A percentile compares a stretch with the other conserved stretches of the same genome.
phyloP scores from a whole-genome alignment of 2,797 vertebrate genomes.

The Hybognathus amarus region DNA sequence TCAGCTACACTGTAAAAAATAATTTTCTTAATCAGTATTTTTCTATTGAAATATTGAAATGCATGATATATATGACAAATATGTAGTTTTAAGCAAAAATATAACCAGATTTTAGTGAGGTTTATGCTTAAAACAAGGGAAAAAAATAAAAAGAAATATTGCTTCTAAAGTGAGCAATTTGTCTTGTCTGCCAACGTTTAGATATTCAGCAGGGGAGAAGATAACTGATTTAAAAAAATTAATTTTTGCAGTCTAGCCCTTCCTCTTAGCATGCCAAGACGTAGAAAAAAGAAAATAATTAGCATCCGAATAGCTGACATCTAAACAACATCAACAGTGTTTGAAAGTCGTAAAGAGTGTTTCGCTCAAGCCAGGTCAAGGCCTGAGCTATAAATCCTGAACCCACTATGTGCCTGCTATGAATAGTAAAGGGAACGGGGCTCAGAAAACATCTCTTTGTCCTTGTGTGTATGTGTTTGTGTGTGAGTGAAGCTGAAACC shows the following conservation, averaged over 20 bases:
- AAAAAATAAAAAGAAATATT: neutral
- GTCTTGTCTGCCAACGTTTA: neutral
- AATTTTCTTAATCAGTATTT: neutral
- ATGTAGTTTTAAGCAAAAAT: neutral
- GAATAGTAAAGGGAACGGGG: slow-evolving; percentile 52
- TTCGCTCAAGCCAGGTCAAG: slow-evolving; percentile 59
- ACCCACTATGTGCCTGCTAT: slow-evolving; percentile 43
- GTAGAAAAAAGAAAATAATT: slow-evolving; percentile 20
- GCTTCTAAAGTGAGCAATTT: neutral
- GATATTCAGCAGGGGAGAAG: too few species aligned
- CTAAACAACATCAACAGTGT: slow-evolving; percentile 60
- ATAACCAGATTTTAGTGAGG: neutral
- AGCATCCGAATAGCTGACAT: slow-evolving; percentile 34
- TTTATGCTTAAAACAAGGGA: neutral
- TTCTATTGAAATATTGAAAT: neutral
- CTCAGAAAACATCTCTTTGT: slow-evolving; percentile 63
- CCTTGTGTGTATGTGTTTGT: slow-evolving; percentile 38
- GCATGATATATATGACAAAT: neutral
- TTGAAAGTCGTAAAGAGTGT: slow-evolving; percentile 56
- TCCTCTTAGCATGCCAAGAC: slow-evolving; percentile 19
- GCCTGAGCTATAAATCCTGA: slow-evolving; percentile 58
- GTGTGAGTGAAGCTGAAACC: slow-evolving; percentile 58
- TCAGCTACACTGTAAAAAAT: neutral
- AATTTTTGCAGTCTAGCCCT: neutral
- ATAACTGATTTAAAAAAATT: neutral